phyloP scores from a whole-genome alignment of 2,797 vertebrate species.

The Gobionotothen gibberifrons region DNA sequence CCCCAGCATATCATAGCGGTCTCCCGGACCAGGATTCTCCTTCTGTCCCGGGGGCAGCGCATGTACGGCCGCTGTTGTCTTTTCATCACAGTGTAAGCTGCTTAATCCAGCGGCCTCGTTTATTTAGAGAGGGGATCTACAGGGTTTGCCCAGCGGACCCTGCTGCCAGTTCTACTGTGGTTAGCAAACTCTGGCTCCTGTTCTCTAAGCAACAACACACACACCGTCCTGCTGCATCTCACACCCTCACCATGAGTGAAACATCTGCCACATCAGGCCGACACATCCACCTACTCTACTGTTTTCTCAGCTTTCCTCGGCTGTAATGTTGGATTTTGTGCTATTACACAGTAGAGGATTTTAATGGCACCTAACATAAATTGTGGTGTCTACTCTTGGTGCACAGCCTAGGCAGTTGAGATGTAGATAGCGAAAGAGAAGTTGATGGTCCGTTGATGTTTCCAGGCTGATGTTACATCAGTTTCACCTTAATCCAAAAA shows the following conservation, averaged over 20 bases:
- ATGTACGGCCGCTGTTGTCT: conserved; percentile 78
- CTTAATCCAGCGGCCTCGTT: conserved; percentile 75
- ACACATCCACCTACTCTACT: conserved; percentile 18
- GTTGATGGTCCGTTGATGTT: conserved; percentile 74
- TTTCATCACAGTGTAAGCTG: conserved; percentile 81
- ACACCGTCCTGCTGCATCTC: conserved; percentile 26
- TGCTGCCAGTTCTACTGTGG: conserved; percentile 60
- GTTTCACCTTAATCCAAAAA: conserved; percentile 52
- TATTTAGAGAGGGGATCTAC: conserved; percentile 78
- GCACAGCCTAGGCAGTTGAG: background rate
- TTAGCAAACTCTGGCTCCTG: conserved; percentile 48
- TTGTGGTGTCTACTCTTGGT: conserved; percentile 24
- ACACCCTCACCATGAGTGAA: conserved; percentile 33
- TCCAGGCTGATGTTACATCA: conserved; percentile 51
- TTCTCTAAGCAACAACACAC: conserved; percentile 32
- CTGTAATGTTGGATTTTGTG: background rate
- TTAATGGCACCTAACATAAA: conserved; percentile 35
- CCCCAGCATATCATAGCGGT: conserved; percentile 31
- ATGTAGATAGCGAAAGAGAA: conserved; percentile 38
- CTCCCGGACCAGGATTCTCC: conserved; percentile 48
- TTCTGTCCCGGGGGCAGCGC: conserved; percentile 50
- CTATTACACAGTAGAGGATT: conserved; percentile 1
- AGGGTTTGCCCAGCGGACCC: conserved; percentile 60
- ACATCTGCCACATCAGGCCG: conserved; percentile 32
- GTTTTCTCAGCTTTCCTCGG: background rate